Percentiles rank a stretch among this genome's conserved stretches.
Conservation (phyloP, 2,113 vertebrate species). For the Garra rufa region DNA sequence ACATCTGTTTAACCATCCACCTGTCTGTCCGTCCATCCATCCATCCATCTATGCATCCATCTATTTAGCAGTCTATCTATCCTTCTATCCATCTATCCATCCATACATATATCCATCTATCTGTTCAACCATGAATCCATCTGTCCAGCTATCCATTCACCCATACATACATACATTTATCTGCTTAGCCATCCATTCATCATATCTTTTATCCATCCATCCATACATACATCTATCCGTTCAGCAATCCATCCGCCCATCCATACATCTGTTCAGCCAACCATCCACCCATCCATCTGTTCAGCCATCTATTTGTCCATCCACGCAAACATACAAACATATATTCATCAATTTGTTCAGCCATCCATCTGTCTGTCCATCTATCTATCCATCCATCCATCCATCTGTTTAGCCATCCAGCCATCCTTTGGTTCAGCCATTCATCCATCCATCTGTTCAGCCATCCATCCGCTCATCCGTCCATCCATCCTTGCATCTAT, state of each 20-base stretch:
- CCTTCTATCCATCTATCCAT: background rate
- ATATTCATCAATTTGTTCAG: accelerated
- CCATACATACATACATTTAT: too few species aligned
- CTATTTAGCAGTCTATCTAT: background rate
- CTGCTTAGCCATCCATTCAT: accelerated
- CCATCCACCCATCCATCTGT: background rate
- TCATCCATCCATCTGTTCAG: accelerated
- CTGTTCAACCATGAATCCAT: too few species aligned
- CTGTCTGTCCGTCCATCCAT: background rate
- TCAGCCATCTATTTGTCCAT: accelerated
- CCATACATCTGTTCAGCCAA: background rate
- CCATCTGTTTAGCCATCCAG: accelerated
- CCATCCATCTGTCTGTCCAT: background rate
- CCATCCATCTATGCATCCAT: accelerated
- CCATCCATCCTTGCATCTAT: background rate
- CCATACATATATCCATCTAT: background rate
- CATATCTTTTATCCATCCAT: background rate
- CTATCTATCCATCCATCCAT: background rate
- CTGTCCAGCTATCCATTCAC: background rate
- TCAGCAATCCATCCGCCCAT: accelerated
- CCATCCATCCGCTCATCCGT: background rate
- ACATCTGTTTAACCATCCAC: background rate
- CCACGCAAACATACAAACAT: too few species aligned
- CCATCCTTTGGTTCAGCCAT: background rate
- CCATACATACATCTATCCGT: too few species aligned